Base-by-base conservation (phyloP, 2,113 vertebrate species). In the Neogobius melanostomus region DNA sequence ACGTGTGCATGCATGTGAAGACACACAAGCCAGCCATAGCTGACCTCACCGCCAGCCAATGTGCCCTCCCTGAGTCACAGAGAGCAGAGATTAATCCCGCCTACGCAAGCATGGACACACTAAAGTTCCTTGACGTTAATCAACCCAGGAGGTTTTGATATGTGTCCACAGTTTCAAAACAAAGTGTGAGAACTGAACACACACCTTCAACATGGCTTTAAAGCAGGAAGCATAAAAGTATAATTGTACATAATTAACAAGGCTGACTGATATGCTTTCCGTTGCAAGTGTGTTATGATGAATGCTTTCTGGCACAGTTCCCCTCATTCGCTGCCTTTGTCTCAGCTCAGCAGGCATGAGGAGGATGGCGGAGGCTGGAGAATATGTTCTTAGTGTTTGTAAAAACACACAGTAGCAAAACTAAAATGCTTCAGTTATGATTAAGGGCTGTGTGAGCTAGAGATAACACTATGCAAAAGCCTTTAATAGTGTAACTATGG, bases 381-480 rank as follows among this genome's bases (percentile, higher is more conserved):
- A 75, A 63, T 75, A 75, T 80, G 72, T 42, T 68, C 72, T 59
- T 72, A 56, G 44, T 68, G 68, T 74, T 74, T 75, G 74, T 63
- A 28, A 68, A 64, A 51, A 85, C 59, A 79, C 72, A 74, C 64
- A 80, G 42, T 67, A 51, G 71, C 69, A 72, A 50, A 69, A 62
- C 60, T 54, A 66, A 66, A 71, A 75, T 52, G 75, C 77, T 87
- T 87, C 69, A 66, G 51, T 69, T 83, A 53, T 72, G 71, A 87
- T 85, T 79, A 85, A 82, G 77, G 70, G 59, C 70, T 68, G 10
- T 66, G 74, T 36, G 12, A 48, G 60, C 52, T 64, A 16, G 64
- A 53, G 68, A 61, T 72, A 44, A 63, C 47, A 54, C 64, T 14
- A 47, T 10, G 44, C 53, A 45, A 8, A 14, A 62, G 51, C 48